These are phyloP conservation scores for Brachionus rubens DNA, from an alignment of 1,140 invertebrate genomes.

Conservation along the genomic window DNA sequence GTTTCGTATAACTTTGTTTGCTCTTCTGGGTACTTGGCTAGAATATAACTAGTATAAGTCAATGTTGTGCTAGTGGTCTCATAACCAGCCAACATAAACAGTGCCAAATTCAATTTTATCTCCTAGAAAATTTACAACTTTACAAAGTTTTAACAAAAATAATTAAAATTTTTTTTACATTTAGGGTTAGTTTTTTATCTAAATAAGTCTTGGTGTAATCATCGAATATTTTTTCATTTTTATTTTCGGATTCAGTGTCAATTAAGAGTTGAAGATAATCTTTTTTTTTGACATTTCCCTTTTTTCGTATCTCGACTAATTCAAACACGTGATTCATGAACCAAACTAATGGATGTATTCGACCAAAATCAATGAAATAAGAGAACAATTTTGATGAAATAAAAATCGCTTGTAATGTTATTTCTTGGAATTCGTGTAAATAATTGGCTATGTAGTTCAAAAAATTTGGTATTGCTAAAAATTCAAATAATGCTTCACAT, in stretches of 20 bases:
- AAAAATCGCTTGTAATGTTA: neutral
- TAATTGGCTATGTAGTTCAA: neutral
- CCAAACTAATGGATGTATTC: constrained; percentile 2
- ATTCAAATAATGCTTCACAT: constrained; percentile 14
- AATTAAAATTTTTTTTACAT: too few relatives aligned
- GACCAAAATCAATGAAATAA: neutral
- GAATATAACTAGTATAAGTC: constrained; percentile 66
- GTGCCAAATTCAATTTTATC: constrained; percentile 58
- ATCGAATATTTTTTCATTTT: neutral
- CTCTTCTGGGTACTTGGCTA: constrained; percentile 66
- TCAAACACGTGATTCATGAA: constrained; percentile 27
- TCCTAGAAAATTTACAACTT: too few relatives aligned
- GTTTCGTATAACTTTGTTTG: constrained; percentile 66
- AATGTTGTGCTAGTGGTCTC: constrained; percentile 74
- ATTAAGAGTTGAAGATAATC: constrained; percentile 32
- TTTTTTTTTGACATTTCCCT: neutral
- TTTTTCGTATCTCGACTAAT: neutral
- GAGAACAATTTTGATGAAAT: constrained; percentile 17
- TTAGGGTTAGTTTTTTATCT: too few relatives aligned
- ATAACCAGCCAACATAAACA: constrained; percentile 66
- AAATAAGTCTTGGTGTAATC: too few relatives aligned
- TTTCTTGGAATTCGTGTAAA: constrained; percentile 10
- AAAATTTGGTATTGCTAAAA: neutral
- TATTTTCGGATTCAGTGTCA: neutral
- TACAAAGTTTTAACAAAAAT: too few relatives aligned